Base-by-base conservation (phyloP, 1,140 invertebrate species). In the Leptinotarsa texana region DNA sequence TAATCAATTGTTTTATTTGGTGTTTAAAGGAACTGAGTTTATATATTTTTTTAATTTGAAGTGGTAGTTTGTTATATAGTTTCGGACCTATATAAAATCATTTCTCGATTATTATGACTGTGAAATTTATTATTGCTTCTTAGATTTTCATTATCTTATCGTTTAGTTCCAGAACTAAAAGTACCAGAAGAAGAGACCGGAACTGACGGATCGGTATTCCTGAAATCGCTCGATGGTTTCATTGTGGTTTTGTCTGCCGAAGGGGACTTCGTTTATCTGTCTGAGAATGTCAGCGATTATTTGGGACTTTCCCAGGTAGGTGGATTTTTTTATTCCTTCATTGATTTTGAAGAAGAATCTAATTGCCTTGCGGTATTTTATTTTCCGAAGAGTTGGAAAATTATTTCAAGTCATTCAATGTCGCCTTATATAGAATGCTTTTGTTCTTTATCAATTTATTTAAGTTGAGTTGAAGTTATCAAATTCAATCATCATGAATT, bases 231-330 rank as follows among this genome's bases (percentile, higher is more conserved):
- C 72, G 95, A 97, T 83, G 96, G 96, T 3, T 97, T 98, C 85
- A 87, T 96, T 24, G 80, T 98, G 73, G 92, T 95, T 22, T 83
- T 97, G 13, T 94, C 95, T 0, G 90, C 91, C 76, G 94, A 96
- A 79, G 96, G 96, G 13, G 94, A 97, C 83, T 93, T 98, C 79
- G 90, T 96, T 13, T 98, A 95, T 86, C 89, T 96, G 66, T 97
- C 96, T 6, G 95, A 96, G 83, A 97, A 96, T 82, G 94, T 98
- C 70, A 91, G 91, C 74, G 93, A 95, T 75, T 94, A 95, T 85
- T 90, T 98, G 62, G 96, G 96, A 48, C 90, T 98, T 13, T 91
- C 93, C 77, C 96, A 97, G 92, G 96, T 97, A 87, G 61, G 48
- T 72, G 51, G 51, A 57, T 18, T 57, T 57, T 57, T 18, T 57